Evolutionary conservation across 2,888 invertebrate species (phyloP), one percentile per base, ranked within the genome.

Genomic region (Drosophila paramelanica): DNA sequence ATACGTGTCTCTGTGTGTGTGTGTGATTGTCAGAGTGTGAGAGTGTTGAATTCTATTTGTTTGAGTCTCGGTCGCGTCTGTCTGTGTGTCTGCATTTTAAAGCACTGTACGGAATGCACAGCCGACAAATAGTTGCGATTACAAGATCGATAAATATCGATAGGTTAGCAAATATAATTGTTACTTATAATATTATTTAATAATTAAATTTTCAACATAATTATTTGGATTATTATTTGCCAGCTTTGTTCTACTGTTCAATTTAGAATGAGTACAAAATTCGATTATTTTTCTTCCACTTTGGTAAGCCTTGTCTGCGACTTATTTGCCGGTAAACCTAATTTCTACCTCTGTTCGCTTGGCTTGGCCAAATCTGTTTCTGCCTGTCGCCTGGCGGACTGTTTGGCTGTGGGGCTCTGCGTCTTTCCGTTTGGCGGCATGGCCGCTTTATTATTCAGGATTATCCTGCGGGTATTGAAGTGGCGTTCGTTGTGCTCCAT

Each of bases 401-500:
- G 3, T 8, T 10, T 31, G 31, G 46, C 50, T 53, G 23, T 7
- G 14, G 43, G 41, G 41, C 33, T 14, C 33, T 20, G 56, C 10
- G 36, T 45, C 57, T 47, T 60, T 31, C 56, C 53, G 66, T 68
- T 49, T 33, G 42, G 36, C 62, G 61, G 62, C 52, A 57, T 41
- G 65, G 43, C 67, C 41, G 62, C 74, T 89, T 84, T 84, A 84
- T 89, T 89, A 84, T 84, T 89, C 85, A 88, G 88, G 84, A 84
- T 88, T 84, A 84, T 84, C 86, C 84, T 88, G 86, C 89, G 84
- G 84, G 89, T 81, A 84, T 85, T 76, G 82, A 73, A 88, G 89
- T 79, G 79, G 59, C 73, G 71, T 64, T 59, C 55, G 52, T 36
- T 51, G 25, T 53, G 47, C 51, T 61, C 46, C 49, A 52, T 68